These are phyloP conservation scores for Sphaeridia pumilis DNA, from an alignment of 2,888 invertebrate species.

Conservation along the genomic window DNA sequence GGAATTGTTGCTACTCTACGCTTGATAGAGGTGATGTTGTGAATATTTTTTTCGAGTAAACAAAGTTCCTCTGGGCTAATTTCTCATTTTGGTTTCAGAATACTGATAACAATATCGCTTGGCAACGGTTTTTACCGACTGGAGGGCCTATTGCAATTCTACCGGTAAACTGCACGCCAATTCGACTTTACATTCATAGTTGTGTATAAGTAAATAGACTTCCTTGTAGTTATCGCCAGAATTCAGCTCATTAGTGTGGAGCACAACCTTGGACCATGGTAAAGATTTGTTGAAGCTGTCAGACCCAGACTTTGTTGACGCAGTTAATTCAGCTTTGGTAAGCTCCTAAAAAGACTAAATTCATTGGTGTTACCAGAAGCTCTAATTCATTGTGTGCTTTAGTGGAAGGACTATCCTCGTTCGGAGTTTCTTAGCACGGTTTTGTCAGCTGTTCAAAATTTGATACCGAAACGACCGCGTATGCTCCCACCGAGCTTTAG, in stretches of 20 bases:
- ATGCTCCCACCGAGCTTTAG: constrained; percentile 30
- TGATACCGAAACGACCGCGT: constrained; percentile 18
- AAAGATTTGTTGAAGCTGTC: constrained; percentile 56
- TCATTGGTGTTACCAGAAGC: no score
- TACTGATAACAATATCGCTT: constrained; percentile 71
- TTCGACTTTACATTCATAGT: no score
- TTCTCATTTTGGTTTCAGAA: constrained; percentile 44
- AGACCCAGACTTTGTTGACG: constrained; percentile 72
- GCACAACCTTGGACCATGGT: constrained; percentile 62
- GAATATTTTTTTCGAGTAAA: no score
- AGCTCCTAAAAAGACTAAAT: no score
- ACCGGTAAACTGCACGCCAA: constrained; percentile 61
- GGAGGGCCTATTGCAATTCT: constrained; percentile 80
- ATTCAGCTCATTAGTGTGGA: constrained; percentile 89
- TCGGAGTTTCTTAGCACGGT: constrained; percentile 28
- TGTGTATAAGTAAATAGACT: no score
- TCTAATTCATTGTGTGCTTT: no score
- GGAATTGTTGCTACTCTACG: constrained; percentile 85
- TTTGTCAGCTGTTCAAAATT: constrained; percentile 20
- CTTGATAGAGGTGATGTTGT: constrained; percentile 69
- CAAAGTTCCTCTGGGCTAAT: not conserved
- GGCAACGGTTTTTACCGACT: constrained; percentile 87
- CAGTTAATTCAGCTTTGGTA: constrained; percentile 75
- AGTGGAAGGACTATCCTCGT: constrained; percentile 53
- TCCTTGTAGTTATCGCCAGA: constrained; percentile 55